phyloP scores from a whole-genome alignment of 2,888 invertebrate genomes.

The Calliphora vomitoria region DNA sequence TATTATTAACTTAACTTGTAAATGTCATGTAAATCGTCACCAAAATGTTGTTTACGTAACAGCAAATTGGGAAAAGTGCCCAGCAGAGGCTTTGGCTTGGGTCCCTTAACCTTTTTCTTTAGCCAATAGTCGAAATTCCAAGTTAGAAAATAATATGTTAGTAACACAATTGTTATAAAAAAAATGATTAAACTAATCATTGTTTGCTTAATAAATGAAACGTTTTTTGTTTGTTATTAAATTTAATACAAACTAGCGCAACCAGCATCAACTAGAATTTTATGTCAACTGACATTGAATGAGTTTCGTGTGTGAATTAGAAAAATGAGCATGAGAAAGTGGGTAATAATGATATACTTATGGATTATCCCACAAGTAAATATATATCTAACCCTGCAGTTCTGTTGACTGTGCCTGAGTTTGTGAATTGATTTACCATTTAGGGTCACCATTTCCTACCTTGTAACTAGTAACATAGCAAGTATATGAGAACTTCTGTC shows the following conservation, averaged over 20 bases:
- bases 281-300: slow-evolving; percentile 50
- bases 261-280: slow-evolving; percentile 31
- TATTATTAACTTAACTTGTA: slow-evolving; percentile 81
- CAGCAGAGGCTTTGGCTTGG: slow-evolving; percentile 80
- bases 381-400: too few relatives aligned
- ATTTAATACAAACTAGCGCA: slow-evolving; percentile 7
- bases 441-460: too few relatives aligned
- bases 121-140: slow-evolving; percentile 84
- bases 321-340: slow-evolving; percentile 11
- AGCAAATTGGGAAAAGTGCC: slow-evolving; percentile 83
- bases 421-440: too few relatives aligned
- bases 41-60: slow-evolving; percentile 80
- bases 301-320: slow-evolving; percentile 21
- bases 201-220: not conserved
- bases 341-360: not conserved
- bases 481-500: too few relatives aligned
- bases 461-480: too few relatives aligned
- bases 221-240: not conserved
- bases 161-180: not conserved
- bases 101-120: slow-evolving; percentile 81
- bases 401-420: too few relatives aligned
- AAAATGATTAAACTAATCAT: slow-evolving; percentile 45
- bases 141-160: slow-evolving; percentile 79
- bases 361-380: not conserved
- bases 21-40: slow-evolving; percentile 83